Conservation (phyloP, 2,113 vertebrate species). For the Cynocephalus volans region DNA sequence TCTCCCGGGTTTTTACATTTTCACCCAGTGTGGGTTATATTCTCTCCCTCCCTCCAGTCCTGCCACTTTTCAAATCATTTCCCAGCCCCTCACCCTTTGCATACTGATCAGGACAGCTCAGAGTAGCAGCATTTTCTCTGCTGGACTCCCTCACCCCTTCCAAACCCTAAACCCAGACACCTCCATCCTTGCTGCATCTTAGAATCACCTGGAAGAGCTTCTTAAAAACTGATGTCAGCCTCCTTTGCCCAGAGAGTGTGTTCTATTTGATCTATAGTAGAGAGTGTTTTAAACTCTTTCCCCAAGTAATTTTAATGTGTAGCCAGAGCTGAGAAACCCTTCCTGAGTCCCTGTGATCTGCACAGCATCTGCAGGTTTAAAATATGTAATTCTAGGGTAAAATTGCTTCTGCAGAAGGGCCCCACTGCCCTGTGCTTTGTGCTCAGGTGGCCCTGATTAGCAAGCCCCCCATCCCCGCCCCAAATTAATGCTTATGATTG, state of each 20-base stretch:
- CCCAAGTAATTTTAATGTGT: not conserved
- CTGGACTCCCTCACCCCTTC: not conserved
- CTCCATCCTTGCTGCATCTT: not conserved
- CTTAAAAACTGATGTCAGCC: not conserved
- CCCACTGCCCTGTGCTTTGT: not conserved
- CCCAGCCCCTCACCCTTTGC: not conserved
- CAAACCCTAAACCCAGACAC: not conserved
- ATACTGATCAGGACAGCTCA: not conserved
- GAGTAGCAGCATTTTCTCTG: too few species aligned
- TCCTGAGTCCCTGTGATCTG: fast-evolving
- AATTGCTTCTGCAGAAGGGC: not conserved
- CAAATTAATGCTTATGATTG: not conserved
- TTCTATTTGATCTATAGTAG: not conserved
- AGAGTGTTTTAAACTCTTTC: not conserved
- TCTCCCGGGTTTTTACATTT: not conserved
- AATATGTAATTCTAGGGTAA: not conserved
- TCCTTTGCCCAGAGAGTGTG: not conserved
- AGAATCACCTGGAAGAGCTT: not conserved
- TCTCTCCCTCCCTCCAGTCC: not conserved
- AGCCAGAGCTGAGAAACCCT: not conserved
- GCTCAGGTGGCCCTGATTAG: not conserved
- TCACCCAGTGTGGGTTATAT: not conserved
- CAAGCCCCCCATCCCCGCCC: too few species aligned
- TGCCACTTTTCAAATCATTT: not conserved
- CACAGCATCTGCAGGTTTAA: not conserved